These are phyloP conservation scores for Tupiocoris notatus DNA, from an alignment of 2,888 invertebrate species.

Conservation along the genomic window DNA sequence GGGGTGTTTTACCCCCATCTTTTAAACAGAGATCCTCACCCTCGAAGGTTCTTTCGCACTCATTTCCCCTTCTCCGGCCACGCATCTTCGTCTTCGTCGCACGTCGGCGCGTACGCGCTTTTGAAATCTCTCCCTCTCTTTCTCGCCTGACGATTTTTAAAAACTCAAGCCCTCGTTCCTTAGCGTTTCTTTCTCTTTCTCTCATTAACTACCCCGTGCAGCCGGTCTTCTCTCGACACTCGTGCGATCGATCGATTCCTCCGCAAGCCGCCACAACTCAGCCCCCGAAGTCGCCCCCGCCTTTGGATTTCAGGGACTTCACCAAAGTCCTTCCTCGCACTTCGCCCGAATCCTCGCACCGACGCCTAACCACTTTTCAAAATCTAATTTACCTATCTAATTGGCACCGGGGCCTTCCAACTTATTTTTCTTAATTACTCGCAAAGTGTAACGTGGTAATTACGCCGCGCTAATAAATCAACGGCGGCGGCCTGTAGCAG, in stretches of 20 bases:
- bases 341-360: not conserved
- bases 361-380: conserved; percentile 40
- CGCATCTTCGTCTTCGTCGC: conserved; percentile 46
- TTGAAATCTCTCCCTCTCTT: not conserved
- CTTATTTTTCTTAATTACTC: conserved; percentile 44
- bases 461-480: conserved; percentile 41
- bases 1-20: conserved; percentile 46
- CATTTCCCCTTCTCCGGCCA: conserved; percentile 10
- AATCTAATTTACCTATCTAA: conserved; percentile 44
- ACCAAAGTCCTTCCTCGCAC: not conserved
- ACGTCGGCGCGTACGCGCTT: conserved; percentile 26
- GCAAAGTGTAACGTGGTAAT: conserved; percentile 44
- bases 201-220: conserved; percentile 35
- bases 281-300: conserved; percentile 5
- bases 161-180: conserved; percentile 23
- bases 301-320: not conserved
- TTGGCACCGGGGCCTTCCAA: conserved; percentile 33
- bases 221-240: not conserved
- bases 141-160: not conserved
- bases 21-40: conserved; percentile 43
- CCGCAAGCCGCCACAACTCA: conserved; percentile 23
- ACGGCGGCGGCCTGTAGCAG: conserved; percentile 19
- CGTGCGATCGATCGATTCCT: conserved; percentile 28
- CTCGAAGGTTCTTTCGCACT: not conserved
- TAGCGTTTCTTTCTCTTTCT: conserved; percentile 39